phyloP scores from a whole-genome alignment of 2,888 invertebrate genomes.

The Miltochrista miniata region DNA sequence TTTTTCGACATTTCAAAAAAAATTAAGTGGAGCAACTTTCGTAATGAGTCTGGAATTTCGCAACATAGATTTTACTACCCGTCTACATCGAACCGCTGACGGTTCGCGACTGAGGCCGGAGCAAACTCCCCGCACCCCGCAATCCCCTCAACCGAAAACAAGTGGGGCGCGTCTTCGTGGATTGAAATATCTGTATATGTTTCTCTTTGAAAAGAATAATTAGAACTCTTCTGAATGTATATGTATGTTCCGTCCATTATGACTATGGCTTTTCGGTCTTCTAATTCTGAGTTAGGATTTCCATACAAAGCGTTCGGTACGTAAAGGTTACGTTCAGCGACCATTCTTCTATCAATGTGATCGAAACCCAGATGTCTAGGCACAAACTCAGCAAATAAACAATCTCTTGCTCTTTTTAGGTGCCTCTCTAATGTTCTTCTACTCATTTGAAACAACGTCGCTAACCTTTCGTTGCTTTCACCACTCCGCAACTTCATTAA shows the following conservation, averaged over 20 bases:
- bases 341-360: neutral
- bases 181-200: too few relatives aligned
- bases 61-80: too few relatives aligned
- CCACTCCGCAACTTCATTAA: neutral
- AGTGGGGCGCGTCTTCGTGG: too few relatives aligned
- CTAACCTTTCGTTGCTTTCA: neutral
- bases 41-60: too few relatives aligned
- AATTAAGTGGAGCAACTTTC: too few relatives aligned
- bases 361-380: neutral
- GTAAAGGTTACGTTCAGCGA: neutral
- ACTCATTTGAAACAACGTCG: neutral
- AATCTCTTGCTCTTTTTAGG: neutral
- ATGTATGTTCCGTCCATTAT: neutral
- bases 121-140: too few relatives aligned
- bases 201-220: constrained; percentile 1
- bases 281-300: neutral
- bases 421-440: neutral
- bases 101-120: too few relatives aligned
- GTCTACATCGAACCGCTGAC: too few relatives aligned
- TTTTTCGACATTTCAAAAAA: too few relatives aligned
- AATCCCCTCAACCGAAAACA: too few relatives aligned
- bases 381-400: neutral
- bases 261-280: neutral
- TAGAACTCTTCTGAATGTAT: neutral
- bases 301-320: neutral